Percentiles rank a stretch among this genome's conserved stretches.
Conservation (phyloP, 2,888 invertebrate genomes). For the Chalcis sispes region DNA sequence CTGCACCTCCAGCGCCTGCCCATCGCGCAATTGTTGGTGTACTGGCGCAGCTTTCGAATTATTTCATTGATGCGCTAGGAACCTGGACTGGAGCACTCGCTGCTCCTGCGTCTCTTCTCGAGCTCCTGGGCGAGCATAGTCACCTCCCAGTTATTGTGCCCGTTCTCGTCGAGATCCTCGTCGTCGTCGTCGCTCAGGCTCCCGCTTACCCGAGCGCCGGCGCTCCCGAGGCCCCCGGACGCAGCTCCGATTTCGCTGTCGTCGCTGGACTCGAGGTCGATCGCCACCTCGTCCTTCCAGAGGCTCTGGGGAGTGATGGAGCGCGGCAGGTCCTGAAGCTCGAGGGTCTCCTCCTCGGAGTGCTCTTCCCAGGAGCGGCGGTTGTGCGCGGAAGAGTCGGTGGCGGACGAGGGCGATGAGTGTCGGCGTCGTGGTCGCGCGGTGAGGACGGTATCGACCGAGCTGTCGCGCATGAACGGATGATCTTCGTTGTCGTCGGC, state of each 20-base stretch:
- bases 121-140: slow-evolving; percentile 87
- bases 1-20: slow-evolving; percentile 5
- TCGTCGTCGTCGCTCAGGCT: slow-evolving; percentile 73
- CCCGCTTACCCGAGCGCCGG: slow-evolving; percentile 73
- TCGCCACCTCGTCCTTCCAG: slow-evolving; percentile 75
- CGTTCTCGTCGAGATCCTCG: slow-evolving; percentile 67
- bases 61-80: slow-evolving; percentile 73
- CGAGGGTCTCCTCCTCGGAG: slow-evolving; percentile 83
- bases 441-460: slow-evolving; percentile 73
- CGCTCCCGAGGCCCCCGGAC: slow-evolving; percentile 69
- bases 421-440: slow-evolving; percentile 63
- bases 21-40: background rate
- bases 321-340: slow-evolving; percentile 81
- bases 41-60: slow-evolving; percentile 47
- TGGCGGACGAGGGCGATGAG: slow-evolving; percentile 63
- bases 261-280: slow-evolving; percentile 76
- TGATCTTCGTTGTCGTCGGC: slow-evolving; percentile 75
- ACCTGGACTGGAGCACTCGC: slow-evolving; percentile 71
- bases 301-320: slow-evolving; percentile 75
- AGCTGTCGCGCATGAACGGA: slow-evolving; percentile 77
- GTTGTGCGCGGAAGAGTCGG: slow-evolving; percentile 60
- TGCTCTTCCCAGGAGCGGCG: slow-evolving; percentile 85
- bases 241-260: slow-evolving; percentile 75
- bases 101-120: slow-evolving; percentile 72
- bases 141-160: slow-evolving; percentile 85